Percentiles rank a stretch among this genome's conserved stretches.
phyloP scores from a whole-genome alignment of 2,113 vertebrate species.

The Chaetodon auriga region DNA sequence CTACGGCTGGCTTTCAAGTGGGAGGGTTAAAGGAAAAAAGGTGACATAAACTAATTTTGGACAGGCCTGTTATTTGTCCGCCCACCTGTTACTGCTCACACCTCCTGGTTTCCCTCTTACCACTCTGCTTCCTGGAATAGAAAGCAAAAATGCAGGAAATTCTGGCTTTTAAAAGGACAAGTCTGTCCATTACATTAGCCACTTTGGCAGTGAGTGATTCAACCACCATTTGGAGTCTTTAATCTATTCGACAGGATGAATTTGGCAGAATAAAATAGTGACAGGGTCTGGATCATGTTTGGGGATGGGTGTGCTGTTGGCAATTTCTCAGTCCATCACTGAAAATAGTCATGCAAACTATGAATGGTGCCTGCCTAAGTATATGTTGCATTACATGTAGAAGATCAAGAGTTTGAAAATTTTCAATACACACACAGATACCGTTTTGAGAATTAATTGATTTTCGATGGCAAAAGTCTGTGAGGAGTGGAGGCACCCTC shows the following conservation, averaged over 20 bases:
- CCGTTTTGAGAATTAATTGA: background rate
- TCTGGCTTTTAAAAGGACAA: conserved; percentile 22
- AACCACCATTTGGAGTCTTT: conserved; percentile 34
- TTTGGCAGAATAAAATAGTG: conserved; percentile 36
- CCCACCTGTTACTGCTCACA: conserved; percentile 48
- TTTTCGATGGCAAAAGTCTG: background rate
- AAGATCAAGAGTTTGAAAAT: background rate
- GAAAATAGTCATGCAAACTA: conserved; percentile 8
- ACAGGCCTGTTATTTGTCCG: conserved; percentile 35
- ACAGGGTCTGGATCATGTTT: conserved; percentile 12
- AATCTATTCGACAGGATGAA: conserved; percentile 12
- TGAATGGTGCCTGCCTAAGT: background rate
- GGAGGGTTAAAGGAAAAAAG: background rate
- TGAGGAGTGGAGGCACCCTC: background rate
- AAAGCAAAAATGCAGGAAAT: conserved; percentile 17
- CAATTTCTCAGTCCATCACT: conserved; percentile 8
- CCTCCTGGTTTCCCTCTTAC: conserved; percentile 30
- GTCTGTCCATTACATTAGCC: conserved; percentile 28
- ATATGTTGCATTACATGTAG: conserved; percentile 9
- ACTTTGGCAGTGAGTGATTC: conserved; percentile 17
- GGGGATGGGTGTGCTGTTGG: background rate
- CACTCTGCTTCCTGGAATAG: conserved; percentile 35
- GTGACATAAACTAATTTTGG: conserved; percentile 5
- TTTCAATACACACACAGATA: background rate
- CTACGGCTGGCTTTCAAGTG: conserved; percentile 1